Evolutionary conservation across 2,797 vertebrate genomes (phyloP).

Genomic region (Taeniopygia guttata): DNA sequence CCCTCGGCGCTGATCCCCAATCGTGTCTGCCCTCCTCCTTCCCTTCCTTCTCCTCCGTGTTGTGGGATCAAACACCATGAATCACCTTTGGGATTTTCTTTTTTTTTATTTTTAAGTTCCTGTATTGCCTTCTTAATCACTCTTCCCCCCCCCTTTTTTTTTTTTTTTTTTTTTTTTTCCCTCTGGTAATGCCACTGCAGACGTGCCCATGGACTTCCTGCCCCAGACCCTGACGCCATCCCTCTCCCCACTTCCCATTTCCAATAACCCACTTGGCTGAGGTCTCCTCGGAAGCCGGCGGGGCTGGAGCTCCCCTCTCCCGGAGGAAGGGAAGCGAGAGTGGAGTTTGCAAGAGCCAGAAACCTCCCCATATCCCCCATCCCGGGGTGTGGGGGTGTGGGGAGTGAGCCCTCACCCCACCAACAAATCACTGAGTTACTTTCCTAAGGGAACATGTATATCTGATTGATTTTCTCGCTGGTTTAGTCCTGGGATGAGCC

Average conservation of each 20-base stretch:
- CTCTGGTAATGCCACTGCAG: background rate
- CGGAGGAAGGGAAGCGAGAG: background rate
- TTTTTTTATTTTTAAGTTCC: background rate
- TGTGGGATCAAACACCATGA: background rate
- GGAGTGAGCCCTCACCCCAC: background rate
- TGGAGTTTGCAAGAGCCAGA: background rate
- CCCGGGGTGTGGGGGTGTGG: fast-evolving
- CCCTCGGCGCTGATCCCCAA: background rate
- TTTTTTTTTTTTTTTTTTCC: no score
- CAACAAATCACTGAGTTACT: background rate
- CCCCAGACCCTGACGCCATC: background rate
- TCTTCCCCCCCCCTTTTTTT: no score
- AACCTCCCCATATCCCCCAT: background rate
- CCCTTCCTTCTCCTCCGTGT: background rate
- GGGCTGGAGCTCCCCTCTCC: background rate
- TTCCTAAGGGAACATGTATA: fast-evolving
- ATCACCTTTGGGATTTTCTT: background rate
- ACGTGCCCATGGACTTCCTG: background rate
- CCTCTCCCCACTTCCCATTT: slow-evolving; percentile 37
- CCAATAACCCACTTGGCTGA: background rate
- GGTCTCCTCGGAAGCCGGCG: fast-evolving
- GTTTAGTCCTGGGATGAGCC: background rate
- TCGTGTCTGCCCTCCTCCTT: background rate
- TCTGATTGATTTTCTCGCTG: background rate
- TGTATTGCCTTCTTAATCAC: background rate